phyloP scores from a whole-genome alignment of 2,888 invertebrate species.

The Coleophora flavipennella region DNA sequence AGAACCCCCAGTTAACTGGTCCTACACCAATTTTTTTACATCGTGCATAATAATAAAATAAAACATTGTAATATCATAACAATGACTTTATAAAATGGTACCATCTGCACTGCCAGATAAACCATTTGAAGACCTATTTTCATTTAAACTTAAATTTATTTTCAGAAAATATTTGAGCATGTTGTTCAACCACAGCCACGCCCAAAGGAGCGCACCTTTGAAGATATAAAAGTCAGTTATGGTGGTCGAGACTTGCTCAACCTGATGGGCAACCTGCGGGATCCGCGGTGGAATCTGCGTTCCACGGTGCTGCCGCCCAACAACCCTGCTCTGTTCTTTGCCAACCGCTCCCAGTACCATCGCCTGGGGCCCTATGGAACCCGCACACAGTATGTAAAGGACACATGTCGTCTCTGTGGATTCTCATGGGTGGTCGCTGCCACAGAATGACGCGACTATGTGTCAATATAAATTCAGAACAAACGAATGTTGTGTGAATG shows the following conservation, averaged over 20 bases:
- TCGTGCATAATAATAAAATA: too few species aligned
- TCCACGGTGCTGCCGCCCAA: slow-evolving; percentile 69
- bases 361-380: slow-evolving; percentile 70
- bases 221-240: slow-evolving; percentile 58
- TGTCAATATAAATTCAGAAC: slow-evolving; percentile 43
- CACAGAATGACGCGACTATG: slow-evolving; percentile 51
- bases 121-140: too few species aligned
- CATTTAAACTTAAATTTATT: slow-evolving; percentile 11
- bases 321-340: slow-evolving; percentile 72
- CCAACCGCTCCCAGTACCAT: slow-evolving; percentile 76
- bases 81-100: too few species aligned
- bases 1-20: too few species aligned
- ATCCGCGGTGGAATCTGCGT: slow-evolving; percentile 69
- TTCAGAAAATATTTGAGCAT: slow-evolving; percentile 62
- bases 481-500: slow-evolving; percentile 46
- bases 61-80: too few species aligned
- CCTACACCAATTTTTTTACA: too few species aligned
- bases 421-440: slow-evolving; percentile 66
- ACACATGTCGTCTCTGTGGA: slow-evolving; percentile 64
- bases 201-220: slow-evolving; percentile 47
- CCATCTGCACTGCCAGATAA: too few species aligned
- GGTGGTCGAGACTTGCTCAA: slow-evolving; percentile 73
- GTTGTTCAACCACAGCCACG: slow-evolving; percentile 59
- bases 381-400: slow-evolving; percentile 72
- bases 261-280: slow-evolving; percentile 68